A percentile compares a stretch with the other conserved stretches of the same genome.
Conservation (phyloP, 1,140 invertebrate species). For the Cotesia chilonis region DNA sequence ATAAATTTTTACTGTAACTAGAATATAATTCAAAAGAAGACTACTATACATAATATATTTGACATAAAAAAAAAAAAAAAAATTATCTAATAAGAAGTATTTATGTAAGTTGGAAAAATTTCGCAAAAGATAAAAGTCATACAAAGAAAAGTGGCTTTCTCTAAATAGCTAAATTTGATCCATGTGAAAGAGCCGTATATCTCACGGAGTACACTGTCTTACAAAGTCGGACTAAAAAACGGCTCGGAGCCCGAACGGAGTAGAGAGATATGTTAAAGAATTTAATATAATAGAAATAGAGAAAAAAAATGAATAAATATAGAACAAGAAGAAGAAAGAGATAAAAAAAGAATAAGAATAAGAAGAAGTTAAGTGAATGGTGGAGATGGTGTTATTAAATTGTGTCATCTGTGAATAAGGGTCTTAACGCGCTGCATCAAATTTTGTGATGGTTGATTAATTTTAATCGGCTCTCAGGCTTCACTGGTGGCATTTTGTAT, state of each 20-base stretch:
- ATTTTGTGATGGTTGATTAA: constrained; percentile 59
- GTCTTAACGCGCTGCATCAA: constrained; percentile 58
- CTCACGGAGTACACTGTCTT: constrained; percentile 9
- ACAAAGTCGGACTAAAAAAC: constrained; percentile 42
- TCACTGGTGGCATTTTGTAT: constrained; percentile 13
- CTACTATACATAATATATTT: too few relatives aligned
- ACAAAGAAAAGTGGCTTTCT: constrained; percentile 4
- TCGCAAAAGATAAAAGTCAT: too few relatives aligned
- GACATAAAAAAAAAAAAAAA: too few relatives aligned
- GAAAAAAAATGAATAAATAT: background rate
- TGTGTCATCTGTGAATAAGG: constrained; percentile 59
- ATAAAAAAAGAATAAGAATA: background rate
- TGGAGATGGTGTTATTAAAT: constrained; percentile 55
- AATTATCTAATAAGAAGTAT: too few relatives aligned
- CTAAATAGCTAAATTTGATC: constrained; percentile 11
- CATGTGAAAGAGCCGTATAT: background rate
- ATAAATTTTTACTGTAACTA: too few relatives aligned
- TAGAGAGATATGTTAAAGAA: constrained; percentile 1
- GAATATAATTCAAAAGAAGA: too few relatives aligned
- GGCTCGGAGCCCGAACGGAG: background rate
- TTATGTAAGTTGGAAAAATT: too few relatives aligned
- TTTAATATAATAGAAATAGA: constrained; percentile 16
- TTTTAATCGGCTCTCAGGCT: constrained; percentile 38
- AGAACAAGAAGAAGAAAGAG: background rate
- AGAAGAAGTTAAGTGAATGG: too few relatives aligned